phyloP scores from a whole-genome alignment of 2,888 invertebrate species.

The Cryptocephalus primarius region DNA sequence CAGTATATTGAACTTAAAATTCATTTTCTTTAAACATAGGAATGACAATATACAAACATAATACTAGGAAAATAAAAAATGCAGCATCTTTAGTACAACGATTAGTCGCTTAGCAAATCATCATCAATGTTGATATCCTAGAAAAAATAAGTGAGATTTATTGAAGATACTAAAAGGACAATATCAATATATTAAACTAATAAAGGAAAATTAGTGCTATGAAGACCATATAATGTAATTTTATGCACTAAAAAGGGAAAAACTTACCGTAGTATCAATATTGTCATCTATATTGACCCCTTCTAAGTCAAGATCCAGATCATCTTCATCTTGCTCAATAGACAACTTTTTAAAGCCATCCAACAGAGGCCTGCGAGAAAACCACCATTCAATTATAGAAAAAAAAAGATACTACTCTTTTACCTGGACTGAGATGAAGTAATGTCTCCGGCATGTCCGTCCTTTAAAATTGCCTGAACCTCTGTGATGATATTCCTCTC shows the following conservation, averaged over 20 bases:
- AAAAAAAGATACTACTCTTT: conserved; percentile 5
- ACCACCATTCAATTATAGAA: background rate
- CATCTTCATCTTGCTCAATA: conserved; percentile 40
- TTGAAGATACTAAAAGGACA: background rate
- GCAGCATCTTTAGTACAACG: conserved; percentile 4
- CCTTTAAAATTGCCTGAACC: conserved; percentile 32
- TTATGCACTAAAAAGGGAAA: no score
- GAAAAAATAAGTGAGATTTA: conserved; percentile 24
- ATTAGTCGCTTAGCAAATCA: conserved; percentile 53
- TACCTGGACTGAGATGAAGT: conserved; percentile 4
- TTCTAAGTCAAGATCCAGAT: conserved; percentile 76
- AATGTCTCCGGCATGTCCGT: conserved; percentile 1
- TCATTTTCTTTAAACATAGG: conserved; percentile 7
- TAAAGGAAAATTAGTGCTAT: no score
- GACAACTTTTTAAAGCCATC: conserved; percentile 9
- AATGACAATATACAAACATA: conserved; percentile 10
- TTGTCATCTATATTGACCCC: conserved; percentile 70
- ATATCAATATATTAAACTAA: conserved; percentile 1
- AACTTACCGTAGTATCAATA: conserved; percentile 60
- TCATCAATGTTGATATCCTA: conserved; percentile 67
- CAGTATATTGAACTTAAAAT: background rate
- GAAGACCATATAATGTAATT: no score
- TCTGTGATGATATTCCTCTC: conserved; percentile 59
- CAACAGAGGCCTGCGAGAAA: conserved; percentile 3
- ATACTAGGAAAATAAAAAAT: conserved; percentile 8